Conservation (phyloP, 2,888 invertebrate species). For the Julus scanicus region DNA sequence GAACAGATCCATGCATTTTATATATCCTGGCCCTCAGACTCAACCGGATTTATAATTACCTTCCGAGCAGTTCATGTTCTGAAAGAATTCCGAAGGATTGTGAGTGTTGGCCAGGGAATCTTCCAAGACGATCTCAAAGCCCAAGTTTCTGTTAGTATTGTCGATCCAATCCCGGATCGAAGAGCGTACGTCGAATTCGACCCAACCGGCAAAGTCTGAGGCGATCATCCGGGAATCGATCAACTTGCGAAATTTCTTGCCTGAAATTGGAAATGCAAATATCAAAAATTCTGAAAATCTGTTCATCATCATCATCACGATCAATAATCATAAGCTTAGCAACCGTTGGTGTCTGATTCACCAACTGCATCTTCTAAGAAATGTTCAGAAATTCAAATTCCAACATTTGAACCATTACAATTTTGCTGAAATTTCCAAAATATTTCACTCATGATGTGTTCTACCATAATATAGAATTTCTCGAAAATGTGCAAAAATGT, state of each 20-base stretch:
- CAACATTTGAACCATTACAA: too few species aligned
- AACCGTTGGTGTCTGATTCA: too few species aligned
- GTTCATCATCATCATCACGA: too few species aligned
- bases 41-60: constrained; percentile 23
- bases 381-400: too few species aligned
- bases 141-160: constrained; percentile 59
- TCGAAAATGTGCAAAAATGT: too few species aligned
- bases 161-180: constrained; percentile 60
- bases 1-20: background rate
- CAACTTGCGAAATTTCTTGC: constrained; percentile 58
- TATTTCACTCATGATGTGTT: too few species aligned
- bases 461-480: too few species aligned
- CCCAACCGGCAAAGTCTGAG: constrained; percentile 59
- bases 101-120: constrained; percentile 59
- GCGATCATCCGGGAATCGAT: constrained; percentile 59
- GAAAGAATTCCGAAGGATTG: constrained; percentile 59
- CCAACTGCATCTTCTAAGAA: too few species aligned
- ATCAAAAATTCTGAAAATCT: background rate
- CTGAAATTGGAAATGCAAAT: constrained; percentile 56
- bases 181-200: constrained; percentile 60
- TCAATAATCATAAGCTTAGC: too few species aligned
- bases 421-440: too few species aligned
- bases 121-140: constrained; percentile 60
- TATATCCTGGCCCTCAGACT: background rate
- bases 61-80: constrained; percentile 60